Conservation (phyloP, 2,797 vertebrate genomes). For the Hoplostethus atlanticus region DNA sequence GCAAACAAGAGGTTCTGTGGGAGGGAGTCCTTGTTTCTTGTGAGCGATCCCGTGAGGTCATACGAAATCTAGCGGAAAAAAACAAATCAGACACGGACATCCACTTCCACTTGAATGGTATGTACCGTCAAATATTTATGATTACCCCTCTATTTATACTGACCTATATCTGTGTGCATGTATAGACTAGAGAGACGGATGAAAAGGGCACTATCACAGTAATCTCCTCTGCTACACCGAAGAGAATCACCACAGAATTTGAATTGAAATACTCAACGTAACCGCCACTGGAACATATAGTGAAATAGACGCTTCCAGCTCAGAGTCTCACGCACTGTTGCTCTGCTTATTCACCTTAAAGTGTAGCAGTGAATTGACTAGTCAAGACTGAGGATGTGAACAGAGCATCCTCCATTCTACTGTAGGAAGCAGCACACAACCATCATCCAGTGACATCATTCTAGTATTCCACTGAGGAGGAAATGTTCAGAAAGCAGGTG, state of each 20-base stretch:
- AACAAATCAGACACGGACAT: slow-evolving; percentile 38
- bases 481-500: too few species aligned
- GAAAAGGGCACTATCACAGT: neutral
- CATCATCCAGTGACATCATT: too few species aligned
- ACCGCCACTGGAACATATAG: neutral
- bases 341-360: neutral
- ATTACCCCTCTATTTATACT: neutral
- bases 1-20: slow-evolving; percentile 94
- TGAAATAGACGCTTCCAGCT: neutral
- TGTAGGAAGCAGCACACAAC: too few species aligned
- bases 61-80: slow-evolving; percentile 88
- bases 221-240: neutral
- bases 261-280: neutral
- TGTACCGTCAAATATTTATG: neutral
- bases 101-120: slow-evolving; percentile 3
- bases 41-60: slow-evolving; percentile 90
- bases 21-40: slow-evolving; percentile 94
- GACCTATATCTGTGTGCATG: slow-evolving; percentile 9
- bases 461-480: too few species aligned
- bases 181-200: neutral
- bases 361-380: too few species aligned
- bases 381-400: too few species aligned
- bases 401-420: too few species aligned
- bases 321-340: neutral
- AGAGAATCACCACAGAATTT: neutral